Evolutionary conservation across 2,888 invertebrate genomes (phyloP).

Genomic region (Leptothorax acervorum): DNA sequence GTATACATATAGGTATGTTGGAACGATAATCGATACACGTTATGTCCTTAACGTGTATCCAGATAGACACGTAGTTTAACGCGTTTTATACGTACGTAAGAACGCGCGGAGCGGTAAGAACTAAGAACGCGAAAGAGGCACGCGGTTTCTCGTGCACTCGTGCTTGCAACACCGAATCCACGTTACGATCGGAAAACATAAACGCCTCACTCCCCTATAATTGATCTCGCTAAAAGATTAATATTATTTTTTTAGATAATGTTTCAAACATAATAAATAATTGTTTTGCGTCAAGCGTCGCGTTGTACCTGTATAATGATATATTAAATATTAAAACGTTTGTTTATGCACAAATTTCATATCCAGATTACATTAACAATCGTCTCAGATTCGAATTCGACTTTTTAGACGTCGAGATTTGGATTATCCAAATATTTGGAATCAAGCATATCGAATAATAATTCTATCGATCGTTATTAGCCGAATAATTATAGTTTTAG

Average conservation of each 20-base stretch:
- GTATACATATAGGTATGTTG: not conserved
- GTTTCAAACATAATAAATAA: not conserved
- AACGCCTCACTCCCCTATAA: not conserved
- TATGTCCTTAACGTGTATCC: conserved; percentile 37
- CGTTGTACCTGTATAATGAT: no score
- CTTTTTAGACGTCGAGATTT: not conserved
- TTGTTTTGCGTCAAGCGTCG: not conserved
- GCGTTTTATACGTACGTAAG: conserved; percentile 3
- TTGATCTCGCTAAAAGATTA: not conserved
- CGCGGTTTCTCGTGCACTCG: conserved; percentile 1
- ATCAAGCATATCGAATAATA: not conserved
- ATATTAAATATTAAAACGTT: not conserved
- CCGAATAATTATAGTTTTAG: not conserved
- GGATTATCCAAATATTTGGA: not conserved
- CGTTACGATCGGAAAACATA: not conserved
- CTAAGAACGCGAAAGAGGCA: not conserved
- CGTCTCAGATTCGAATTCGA: not conserved
- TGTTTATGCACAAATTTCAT: not conserved
- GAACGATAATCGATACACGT: conserved; percentile 41
- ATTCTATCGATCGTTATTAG: not conserved
- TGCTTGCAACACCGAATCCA: not conserved
- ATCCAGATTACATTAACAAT: not conserved
- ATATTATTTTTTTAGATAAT: not conserved
- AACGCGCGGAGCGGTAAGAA: not conserved
- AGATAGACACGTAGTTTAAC: conserved; percentile 3